Evolutionary conservation across 2,113 vertebrate species (phyloP).

Genomic region (chimpanzee (Pan troglodytes)): NHGRI_mPanTro3-v2.1_pri NC_072419.2:29319501-29320000

Average conservation of each 20-base stretch:
- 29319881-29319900: background rate
- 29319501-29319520: background rate
- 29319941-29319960: accelerated
- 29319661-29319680: background rate
- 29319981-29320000: background rate
- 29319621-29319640: background rate
- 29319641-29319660: background rate
- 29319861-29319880: background rate
- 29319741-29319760: background rate
- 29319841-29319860: background rate
- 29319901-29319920: background rate
- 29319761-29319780: background rate
- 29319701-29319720: slow-evolving; percentile 39
- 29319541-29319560: background rate
- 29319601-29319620: background rate
- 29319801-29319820: background rate
- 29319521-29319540: background rate
- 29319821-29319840: background rate
- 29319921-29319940: too few species aligned
- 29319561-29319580: too few species aligned
- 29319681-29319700: background rate
- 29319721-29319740: background rate
- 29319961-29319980: background rate
- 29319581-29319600: background rate
- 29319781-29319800: background rate